phyloP scores from a whole-genome alignment of 2,797 vertebrate species.

The Jordanella pulchra region DNA sequence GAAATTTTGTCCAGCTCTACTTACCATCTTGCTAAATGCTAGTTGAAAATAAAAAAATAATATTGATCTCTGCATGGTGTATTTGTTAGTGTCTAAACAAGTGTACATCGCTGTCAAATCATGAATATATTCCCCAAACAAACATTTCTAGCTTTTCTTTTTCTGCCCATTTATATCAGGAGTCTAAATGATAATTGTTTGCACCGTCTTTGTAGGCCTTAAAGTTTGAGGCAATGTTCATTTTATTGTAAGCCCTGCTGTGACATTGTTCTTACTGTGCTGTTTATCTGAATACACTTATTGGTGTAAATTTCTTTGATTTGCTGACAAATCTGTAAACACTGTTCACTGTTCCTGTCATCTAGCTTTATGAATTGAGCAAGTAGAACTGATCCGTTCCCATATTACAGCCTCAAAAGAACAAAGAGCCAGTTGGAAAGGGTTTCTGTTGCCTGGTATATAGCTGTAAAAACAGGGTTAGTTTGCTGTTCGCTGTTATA shows the following conservation, averaged over 20 bases:
- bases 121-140: too few species aligned
- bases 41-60: neutral
- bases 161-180: too few species aligned
- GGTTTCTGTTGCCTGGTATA: slow-evolving; percentile 6
- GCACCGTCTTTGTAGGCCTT: neutral
- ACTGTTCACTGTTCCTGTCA: slow-evolving; percentile 7
- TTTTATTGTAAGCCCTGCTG: slow-evolving; percentile 5
- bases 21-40: neutral
- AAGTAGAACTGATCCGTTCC: slow-evolving; percentile 5
- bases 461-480: slow-evolving; percentile 20
- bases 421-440: slow-evolving; percentile 6
- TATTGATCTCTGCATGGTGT: neutral
- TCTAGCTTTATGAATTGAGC: neutral
- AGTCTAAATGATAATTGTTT: neutral
- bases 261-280: slow-evolving; percentile 33
- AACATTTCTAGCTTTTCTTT: too few species aligned
- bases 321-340: slow-evolving; percentile 14
- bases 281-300: slow-evolving; percentile 13
- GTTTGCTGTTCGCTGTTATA: slow-evolving; percentile 17
- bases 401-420: neutral
- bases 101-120: neutral
- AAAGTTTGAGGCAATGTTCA: slow-evolving; percentile 18
- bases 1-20: too few species aligned
- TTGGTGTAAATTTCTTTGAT: slow-evolving; percentile 6
- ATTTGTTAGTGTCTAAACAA: neutral